Percentiles rank a stretch among this genome's conserved stretches.
Conservation (phyloP, 2,113 vertebrate genomes). For the Trochalopteron elliotii region DNA sequence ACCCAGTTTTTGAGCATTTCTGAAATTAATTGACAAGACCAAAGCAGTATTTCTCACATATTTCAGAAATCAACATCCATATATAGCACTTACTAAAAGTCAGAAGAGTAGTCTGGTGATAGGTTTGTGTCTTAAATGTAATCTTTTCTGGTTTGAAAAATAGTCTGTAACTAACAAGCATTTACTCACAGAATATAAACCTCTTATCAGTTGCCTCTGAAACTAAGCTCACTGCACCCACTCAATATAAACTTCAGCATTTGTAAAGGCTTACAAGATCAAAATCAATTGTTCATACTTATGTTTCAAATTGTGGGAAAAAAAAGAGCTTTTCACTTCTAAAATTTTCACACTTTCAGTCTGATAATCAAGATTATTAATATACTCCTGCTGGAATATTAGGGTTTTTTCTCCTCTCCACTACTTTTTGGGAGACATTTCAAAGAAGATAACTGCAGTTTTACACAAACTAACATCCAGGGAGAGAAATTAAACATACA, state of each 20-base stretch:
- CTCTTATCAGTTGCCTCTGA: neutral
- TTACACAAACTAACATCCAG: neutral
- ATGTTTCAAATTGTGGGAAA: neutral
- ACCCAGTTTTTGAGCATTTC: neutral
- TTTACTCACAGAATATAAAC: neutral
- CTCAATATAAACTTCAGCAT: neutral
- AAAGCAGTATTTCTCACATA: neutral
- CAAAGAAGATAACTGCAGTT: neutral
- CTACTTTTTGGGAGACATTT: neutral
- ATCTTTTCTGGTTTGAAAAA: neutral
- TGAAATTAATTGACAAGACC: neutral
- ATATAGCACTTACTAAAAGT: neutral
- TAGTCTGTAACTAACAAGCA: neutral
- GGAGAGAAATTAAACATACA: neutral
- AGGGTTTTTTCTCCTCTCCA: neutral
- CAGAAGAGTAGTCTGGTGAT: neutral
- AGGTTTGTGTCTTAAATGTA: neutral
- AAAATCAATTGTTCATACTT: neutral
- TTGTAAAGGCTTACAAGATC: neutral
- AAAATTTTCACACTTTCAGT: neutral
- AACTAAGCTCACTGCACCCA: neutral
- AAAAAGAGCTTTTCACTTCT: neutral
- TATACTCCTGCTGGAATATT: neutral
- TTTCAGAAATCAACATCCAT: neutral
- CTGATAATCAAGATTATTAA: neutral